Percentiles rank a stretch among this genome's conserved stretches.
Conservation (phyloP, 2,888 invertebrate genomes). For the Sarcophaga variegata region DNA sequence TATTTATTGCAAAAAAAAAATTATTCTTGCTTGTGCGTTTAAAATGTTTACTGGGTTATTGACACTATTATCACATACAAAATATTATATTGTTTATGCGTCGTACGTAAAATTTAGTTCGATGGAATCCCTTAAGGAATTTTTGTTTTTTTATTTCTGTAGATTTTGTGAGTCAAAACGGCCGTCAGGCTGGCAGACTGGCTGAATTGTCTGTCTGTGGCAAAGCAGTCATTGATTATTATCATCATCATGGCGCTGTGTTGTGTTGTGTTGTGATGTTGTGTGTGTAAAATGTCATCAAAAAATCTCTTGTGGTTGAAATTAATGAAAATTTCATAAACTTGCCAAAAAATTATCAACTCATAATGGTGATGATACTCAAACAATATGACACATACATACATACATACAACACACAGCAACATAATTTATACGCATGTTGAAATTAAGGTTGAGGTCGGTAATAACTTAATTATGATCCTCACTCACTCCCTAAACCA, state of each 20-base stretch:
- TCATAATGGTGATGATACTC: constrained; percentile 44
- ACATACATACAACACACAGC: constrained; percentile 11
- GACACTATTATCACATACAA: not conserved
- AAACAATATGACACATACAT: not conserved
- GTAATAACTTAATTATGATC: constrained; percentile 68
- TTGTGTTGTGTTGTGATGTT: constrained; percentile 8
- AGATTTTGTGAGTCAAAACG: constrained; percentile 28
- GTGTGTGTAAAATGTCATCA: constrained; percentile 60
- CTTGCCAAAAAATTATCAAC: constrained; percentile 67
- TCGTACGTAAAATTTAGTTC: constrained; percentile 28
- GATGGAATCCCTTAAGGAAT: constrained; percentile 53
- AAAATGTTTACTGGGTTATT: constrained; percentile 24
- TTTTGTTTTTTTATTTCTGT: constrained; percentile 5
- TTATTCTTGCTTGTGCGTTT: too few relatives aligned
- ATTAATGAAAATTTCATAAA: constrained; percentile 72
- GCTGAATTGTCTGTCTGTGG: not conserved
- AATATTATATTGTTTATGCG: not conserved
- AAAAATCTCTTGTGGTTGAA: constrained; percentile 68
- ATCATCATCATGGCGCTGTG: constrained; percentile 39
- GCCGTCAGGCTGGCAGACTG: constrained; percentile 15
- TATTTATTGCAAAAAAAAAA: too few relatives aligned
- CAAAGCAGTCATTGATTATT: constrained; percentile 50
- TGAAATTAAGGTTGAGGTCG: constrained; percentile 56
- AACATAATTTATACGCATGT: constrained; percentile 38
- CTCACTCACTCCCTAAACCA: not conserved